phyloP scores from a whole-genome alignment of 2,797 vertebrate genomes.

The Chaenodraco wilsoni region DNA sequence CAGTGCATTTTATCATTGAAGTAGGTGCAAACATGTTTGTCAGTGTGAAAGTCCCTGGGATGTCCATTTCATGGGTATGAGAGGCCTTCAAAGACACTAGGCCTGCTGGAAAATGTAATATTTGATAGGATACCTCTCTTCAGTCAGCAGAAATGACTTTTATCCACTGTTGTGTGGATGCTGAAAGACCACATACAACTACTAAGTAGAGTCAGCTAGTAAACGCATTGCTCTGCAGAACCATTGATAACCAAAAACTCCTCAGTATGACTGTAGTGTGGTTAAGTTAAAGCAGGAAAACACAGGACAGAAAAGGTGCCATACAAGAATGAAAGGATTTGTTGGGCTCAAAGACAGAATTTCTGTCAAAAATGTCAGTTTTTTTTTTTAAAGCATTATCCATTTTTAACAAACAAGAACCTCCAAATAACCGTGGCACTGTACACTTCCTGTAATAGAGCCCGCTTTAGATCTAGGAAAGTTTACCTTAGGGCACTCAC shows the following conservation, averaged over 20 bases:
- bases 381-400: not conserved
- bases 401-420: conserved; percentile 4
- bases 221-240: too few species aligned
- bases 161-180: too few species aligned
- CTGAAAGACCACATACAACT: too few species aligned
- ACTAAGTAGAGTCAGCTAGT: too few species aligned
- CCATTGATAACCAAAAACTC: too few species aligned
- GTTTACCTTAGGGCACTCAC: conserved; percentile 33
- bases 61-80: conserved; percentile 6
- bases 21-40: conserved; percentile 15
- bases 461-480: conserved; percentile 7
- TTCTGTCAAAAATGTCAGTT: not conserved
- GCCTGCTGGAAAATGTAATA: too few species aligned
- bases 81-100: not conserved
- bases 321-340: not conserved
- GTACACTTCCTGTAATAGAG: not conserved
- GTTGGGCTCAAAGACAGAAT: not conserved
- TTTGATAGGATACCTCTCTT: too few species aligned
- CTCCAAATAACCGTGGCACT: not conserved
- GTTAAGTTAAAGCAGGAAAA: not conserved
- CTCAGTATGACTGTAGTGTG: too few species aligned
- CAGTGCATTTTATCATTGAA: conserved; percentile 37
- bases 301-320: not conserved
- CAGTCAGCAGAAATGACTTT: too few species aligned
- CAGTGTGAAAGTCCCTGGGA: not conserved